Conservation (phyloP, 2,797 vertebrate genomes). For the Myotis myotis region DNA sequence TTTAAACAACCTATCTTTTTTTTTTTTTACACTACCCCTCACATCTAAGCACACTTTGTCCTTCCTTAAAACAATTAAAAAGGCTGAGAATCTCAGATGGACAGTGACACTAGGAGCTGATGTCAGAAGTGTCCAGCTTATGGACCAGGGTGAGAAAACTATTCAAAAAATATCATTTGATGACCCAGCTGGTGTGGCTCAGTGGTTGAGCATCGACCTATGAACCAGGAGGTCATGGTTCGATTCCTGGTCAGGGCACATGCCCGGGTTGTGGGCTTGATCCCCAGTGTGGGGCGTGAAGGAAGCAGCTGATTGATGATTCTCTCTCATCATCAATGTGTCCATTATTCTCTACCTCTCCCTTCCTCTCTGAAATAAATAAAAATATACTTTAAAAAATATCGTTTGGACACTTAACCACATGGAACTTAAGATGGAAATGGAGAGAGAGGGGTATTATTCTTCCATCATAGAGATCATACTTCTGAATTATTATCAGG, state of each 20-base stretch:
- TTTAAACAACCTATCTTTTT: neutral
- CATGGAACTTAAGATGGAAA: neutral
- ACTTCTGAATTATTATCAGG: neutral
- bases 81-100: neutral
- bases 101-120: neutral
- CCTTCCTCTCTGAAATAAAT: too few species aligned
- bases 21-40: neutral
- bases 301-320: too few species aligned
- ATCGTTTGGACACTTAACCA: constrained; percentile 21
- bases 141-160: neutral
- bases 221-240: too few species aligned
- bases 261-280: too few species aligned
- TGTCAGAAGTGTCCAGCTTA: neutral
- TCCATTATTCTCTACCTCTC: too few species aligned
- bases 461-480: neutral
- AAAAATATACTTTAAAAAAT: neutral
- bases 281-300: too few species aligned
- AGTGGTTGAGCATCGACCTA: too few species aligned
- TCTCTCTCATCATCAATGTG: too few species aligned
- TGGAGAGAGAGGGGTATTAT: neutral
- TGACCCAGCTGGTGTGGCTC: too few species aligned
- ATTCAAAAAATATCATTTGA: neutral
- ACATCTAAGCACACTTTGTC: neutral
- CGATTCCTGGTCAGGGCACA: too few species aligned
- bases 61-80: neutral